Percentiles rank a stretch among this genome's conserved stretches.
These are phyloP conservation scores for Acanthurus tractus DNA, from an alignment of 2,797 vertebrate species.

Conservation along the genomic window DNA sequence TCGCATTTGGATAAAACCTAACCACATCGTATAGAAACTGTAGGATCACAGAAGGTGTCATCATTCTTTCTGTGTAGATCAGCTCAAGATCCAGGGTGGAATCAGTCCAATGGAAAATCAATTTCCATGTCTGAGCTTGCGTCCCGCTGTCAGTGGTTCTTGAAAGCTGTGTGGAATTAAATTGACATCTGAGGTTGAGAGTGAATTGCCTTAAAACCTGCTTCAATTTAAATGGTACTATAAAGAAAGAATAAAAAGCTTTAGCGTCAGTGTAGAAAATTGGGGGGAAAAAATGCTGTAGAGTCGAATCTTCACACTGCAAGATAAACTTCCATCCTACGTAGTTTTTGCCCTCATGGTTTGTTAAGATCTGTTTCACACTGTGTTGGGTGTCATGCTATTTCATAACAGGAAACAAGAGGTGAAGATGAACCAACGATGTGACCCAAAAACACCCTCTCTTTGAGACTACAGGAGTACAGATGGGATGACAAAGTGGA, in stretches of 20 bases:
- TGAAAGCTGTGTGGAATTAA: conserved; percentile 72
- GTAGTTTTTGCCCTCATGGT: conserved; percentile 53
- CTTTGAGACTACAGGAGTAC: conserved; percentile 34
- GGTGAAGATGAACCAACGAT: conserved; percentile 63
- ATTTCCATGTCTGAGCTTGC: conserved; percentile 71
- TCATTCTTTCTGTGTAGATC: conserved; percentile 74
- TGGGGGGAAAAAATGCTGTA: background rate
- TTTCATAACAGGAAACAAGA: conserved; percentile 83
- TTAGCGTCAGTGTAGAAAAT: conserved; percentile 23
- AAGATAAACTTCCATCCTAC: conserved; percentile 48
- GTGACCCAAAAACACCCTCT: conserved; percentile 62
- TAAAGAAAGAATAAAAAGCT: conserved; percentile 43
- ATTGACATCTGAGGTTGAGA: conserved; percentile 69
- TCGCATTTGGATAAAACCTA: conserved; percentile 82
- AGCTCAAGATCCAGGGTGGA: conserved; percentile 63
- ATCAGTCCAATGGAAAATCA: conserved; percentile 81
- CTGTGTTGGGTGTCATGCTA: conserved; percentile 47
- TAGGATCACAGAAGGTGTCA: conserved; percentile 77
- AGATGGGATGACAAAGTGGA: conserved; percentile 55
- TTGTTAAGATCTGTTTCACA: conserved; percentile 67
- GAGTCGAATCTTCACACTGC: conserved; percentile 40
- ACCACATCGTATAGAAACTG: conserved; percentile 80
- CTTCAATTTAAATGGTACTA: conserved; percentile 57
- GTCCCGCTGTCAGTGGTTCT: conserved; percentile 69
- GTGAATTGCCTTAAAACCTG: conserved; percentile 59